Evolutionary conservation across 2,888 invertebrate species (phyloP), one percentile per base, ranked within the genome.

Genomic region (Aphodius granarius): DNA sequence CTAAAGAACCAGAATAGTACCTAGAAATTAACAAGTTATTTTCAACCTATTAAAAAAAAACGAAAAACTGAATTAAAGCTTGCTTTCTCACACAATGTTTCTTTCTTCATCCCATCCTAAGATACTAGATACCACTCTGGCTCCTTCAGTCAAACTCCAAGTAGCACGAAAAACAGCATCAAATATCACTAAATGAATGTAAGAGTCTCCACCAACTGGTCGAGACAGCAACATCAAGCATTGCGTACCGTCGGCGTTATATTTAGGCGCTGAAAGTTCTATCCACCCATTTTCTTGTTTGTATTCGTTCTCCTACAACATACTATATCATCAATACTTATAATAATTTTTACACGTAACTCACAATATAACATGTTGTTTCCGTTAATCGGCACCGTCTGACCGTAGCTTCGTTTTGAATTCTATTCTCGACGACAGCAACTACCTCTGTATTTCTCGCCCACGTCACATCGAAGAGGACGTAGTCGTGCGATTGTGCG

Each of bases 401-500:
- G 83, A 19, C 91, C 86, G 62, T 92, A 90, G 82, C 82, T 72
- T 91, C 82, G 84, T 93, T 97, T 86, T 98, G 98, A 20, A 94
- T 90, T 73, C 98, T 90, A 86, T 97, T 97, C 74, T 95, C 88
- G 94, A 97, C 97, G 4, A 94, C 90, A 0, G 94, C 93, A 0
- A 92, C 87, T 0, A 97, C 84, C 22, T 91, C 90, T 0, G 90
- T 86, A 73, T 91, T 89, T 20, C 91, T 91, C 16, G 92, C 90
- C 97, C 97, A 97, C 23, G 89, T 89, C 0, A 97, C 93, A 77
- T 90, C 89, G 74, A 90, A 92, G 15, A 95, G 84, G 72, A 95
- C 90, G 81, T 92, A 90, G 82, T 94, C 94, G 0, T 88, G 73
- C 5, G 90, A 88, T 0, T 91, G 89, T 2, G 90, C 85, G 17